Evolutionary conservation across 2,797 vertebrate genomes (phyloP).

Genomic region (Phataginus tricuspis): DNA sequence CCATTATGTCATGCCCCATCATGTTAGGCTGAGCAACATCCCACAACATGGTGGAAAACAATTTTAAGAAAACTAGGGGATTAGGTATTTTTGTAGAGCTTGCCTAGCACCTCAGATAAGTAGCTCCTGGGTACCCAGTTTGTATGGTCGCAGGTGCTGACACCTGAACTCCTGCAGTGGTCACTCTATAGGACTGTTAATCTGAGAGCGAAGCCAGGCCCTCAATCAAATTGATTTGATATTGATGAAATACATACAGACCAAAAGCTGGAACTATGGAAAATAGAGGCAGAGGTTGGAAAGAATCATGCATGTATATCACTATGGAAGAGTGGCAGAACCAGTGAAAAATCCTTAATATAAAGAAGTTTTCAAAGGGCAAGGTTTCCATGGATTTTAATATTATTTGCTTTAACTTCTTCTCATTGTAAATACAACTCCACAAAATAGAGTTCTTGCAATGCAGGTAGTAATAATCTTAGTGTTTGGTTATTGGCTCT

Average conservation of each 20-base stretch:
- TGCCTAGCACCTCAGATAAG: conserved; percentile 14
- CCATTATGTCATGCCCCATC: conserved; percentile 44
- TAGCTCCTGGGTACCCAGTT: not conserved
- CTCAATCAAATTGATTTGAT: not conserved
- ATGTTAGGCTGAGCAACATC: conserved; percentile 16
- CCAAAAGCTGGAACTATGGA: not conserved
- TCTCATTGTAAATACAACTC: not conserved
- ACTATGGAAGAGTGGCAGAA: not conserved
- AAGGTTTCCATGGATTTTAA: not conserved
- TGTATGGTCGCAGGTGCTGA: not conserved
- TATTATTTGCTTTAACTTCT: not conserved
- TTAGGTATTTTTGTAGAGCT: conserved; percentile 12
- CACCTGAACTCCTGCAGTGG: not conserved
- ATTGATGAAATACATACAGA: not conserved
- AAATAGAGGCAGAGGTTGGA: not conserved
- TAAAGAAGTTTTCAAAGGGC: not conserved
- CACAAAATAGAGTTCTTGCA: not conserved
- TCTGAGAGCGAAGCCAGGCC: not conserved
- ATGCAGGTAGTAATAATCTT: not conserved
- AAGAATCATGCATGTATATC: not conserved
- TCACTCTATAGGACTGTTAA: not conserved
- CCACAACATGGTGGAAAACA: not conserved
- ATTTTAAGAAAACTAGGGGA: conserved; percentile 28
- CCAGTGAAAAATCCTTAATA: not conserved
- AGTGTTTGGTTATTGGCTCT: not conserved